Conservation (phyloP, 2,113 vertebrate genomes). For the Heptranchias perlo region DNA sequence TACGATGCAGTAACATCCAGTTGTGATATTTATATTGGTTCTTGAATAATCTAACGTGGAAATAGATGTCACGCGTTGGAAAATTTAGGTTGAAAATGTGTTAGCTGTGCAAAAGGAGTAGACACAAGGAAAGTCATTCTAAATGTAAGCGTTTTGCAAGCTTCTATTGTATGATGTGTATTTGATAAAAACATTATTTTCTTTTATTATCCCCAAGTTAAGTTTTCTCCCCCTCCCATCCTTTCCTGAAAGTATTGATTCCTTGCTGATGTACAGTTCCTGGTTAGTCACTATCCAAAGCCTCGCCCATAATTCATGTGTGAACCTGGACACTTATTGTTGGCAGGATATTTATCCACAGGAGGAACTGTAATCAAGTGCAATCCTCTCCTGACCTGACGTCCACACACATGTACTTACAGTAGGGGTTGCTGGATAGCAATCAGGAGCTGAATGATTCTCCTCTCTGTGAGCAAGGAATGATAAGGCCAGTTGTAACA, state of each 20-base stretch:
- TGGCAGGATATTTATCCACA: neutral
- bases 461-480: neutral
- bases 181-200: neutral
- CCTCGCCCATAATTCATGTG: neutral
- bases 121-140: too few species aligned
- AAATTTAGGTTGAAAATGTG: too few species aligned
- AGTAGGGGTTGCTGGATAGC: neutral
- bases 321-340: neutral
- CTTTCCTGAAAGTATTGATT: neutral
- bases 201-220: too few species aligned
- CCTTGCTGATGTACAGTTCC: neutral
- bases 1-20: too few species aligned
- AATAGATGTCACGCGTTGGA: too few species aligned
- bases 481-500: neutral
- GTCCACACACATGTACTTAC: neutral
- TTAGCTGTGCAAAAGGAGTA: too few species aligned
- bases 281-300: neutral
- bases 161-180: neutral
- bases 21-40: too few species aligned
- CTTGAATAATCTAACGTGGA: too few species aligned
- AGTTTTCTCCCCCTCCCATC: neutral
- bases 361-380: neutral
- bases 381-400: too few species aligned
- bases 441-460: neutral
- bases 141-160: too few species aligned